A percentile compares a stretch with the other conserved stretches of the same genome.
Conservation (phyloP, 2,113 vertebrate genomes). For the Odobenus rosmarus region DNA sequence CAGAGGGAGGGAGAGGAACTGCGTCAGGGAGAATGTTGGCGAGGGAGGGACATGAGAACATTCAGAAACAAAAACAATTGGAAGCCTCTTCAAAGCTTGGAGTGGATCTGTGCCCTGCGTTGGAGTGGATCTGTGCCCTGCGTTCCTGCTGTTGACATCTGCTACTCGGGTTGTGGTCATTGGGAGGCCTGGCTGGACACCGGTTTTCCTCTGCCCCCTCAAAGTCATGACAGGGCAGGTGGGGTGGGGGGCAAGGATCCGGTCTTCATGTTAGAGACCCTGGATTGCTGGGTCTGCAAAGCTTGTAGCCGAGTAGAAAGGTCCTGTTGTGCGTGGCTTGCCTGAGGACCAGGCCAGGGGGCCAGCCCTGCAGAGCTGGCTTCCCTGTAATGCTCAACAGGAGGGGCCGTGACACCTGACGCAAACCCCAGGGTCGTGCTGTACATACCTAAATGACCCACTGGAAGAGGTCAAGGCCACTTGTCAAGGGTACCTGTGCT, state of each 20-base stretch:
- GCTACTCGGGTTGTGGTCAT: background rate
- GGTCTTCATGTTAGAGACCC: background rate
- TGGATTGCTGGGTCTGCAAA: too few species aligned
- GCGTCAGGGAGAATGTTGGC: background rate
- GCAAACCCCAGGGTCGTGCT: background rate
- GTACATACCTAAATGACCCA: too few species aligned
- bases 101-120: background rate
- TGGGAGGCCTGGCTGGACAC: background rate
- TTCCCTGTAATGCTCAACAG: background rate
- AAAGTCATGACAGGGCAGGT: background rate
- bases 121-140: background rate
- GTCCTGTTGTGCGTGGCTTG: background rate
- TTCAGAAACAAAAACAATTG: constrained; percentile 41
- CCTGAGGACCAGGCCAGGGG: background rate
- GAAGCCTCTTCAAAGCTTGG: constrained; percentile 26
- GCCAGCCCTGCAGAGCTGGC: background rate
- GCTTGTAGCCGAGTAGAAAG: background rate
- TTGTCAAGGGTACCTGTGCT: background rate
- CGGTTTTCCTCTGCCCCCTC: background rate
- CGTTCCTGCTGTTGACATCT: background rate
- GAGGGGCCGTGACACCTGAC: accelerated
- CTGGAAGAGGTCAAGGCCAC: background rate
- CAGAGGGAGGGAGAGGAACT: background rate
- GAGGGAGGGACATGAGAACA: background rate
- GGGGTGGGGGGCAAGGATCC: background rate